Evolutionary conservation across 2,113 vertebrate species (phyloP).

Genomic region (Tympanuchus pallidicinctus): DNA sequence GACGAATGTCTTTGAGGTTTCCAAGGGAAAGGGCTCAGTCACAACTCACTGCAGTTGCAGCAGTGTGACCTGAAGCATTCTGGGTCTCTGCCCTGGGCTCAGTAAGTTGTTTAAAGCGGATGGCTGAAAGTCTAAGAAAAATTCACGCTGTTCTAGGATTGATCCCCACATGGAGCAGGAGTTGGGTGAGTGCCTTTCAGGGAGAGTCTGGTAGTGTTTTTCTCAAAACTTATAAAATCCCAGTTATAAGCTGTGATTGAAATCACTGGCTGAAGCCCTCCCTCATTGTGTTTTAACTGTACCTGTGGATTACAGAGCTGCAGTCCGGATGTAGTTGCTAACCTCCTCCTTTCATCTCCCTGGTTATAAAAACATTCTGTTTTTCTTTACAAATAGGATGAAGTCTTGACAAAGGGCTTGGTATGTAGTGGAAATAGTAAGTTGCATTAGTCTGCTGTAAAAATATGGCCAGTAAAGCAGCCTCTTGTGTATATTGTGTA

Average conservation of each 20-base stretch:
- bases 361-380: background rate
- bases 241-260: background rate
- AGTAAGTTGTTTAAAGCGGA: slow-evolving; percentile 6
- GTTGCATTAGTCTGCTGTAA: background rate
- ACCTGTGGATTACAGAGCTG: background rate
- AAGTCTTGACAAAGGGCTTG: background rate
- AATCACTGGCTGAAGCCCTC: background rate
- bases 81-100: background rate
- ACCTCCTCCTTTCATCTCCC: background rate
- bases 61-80: background rate
- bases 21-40: background rate
- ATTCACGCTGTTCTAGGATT: background rate
- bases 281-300: background rate
- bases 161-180: background rate
- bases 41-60: background rate
- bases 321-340: background rate
- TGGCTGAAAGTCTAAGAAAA: background rate
- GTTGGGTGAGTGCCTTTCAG: background rate
- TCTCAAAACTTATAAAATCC: background rate
- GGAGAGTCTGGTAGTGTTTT: background rate
- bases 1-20: background rate
- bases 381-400: background rate
- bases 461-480: background rate
- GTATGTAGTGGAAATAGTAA: background rate
- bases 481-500: background rate